Evolutionary conservation across 2,113 vertebrate species (phyloP).

Genomic region (Salvelinus sp.): DNA sequence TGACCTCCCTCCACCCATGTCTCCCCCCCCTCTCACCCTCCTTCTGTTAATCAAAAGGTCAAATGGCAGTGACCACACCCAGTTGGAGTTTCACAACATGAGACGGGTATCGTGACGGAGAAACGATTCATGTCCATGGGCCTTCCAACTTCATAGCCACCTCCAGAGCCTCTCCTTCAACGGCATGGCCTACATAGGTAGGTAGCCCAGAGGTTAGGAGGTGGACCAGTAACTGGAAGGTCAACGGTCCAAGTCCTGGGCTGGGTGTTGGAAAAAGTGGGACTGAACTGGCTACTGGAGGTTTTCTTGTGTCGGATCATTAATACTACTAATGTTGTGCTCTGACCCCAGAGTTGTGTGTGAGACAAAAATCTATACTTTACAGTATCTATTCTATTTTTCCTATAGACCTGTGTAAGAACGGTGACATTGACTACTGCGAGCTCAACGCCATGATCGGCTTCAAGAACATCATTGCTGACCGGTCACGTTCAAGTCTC

Average conservation of each 20-base stretch:
- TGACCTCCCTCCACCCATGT: background rate
- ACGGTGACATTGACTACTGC: conserved; percentile 97
- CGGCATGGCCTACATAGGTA: conserved; percentile 91
- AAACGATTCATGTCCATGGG: conserved; percentile 87
- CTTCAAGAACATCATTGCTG: conserved; percentile 97
- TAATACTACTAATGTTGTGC: too few species aligned
- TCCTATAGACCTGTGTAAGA: conserved; percentile 89
- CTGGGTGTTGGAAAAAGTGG: too few species aligned
- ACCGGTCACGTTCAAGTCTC: conserved; percentile 97
- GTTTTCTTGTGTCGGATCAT: too few species aligned
- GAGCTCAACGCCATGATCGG: conserved; percentile 97
- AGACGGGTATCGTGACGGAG: conserved; percentile 97
- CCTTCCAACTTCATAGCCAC: conserved; percentile 98
- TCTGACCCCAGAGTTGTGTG: too few species aligned
- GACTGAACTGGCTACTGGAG: too few species aligned
- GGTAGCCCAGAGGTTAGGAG: too few species aligned
- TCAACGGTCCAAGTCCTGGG: too few species aligned
- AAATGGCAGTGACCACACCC: conserved; percentile 96
- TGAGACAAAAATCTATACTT: too few species aligned
- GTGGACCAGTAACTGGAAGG: too few species aligned
- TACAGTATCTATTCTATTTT: too few species aligned
- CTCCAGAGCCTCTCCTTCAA: conserved; percentile 97
- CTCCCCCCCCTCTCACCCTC: conserved; percentile 5
- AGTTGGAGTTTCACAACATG: conserved; percentile 99
- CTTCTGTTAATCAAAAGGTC: conserved; percentile 76